Conservation (phyloP, 2,888 invertebrate species). For the Philaethria dido region DNA sequence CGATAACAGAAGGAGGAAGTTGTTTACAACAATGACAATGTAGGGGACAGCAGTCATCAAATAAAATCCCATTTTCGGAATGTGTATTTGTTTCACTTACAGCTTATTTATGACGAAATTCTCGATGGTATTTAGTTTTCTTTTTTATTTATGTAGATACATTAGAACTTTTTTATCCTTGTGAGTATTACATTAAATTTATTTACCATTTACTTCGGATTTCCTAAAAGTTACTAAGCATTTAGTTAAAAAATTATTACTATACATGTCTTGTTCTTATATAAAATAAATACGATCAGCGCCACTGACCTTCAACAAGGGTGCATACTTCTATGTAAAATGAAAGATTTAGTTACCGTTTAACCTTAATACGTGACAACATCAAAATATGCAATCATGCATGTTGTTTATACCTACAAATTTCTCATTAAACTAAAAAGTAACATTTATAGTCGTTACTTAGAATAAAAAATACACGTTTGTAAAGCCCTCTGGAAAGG, state of each 20-base stretch:
- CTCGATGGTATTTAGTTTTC: no score
- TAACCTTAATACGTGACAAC: not conserved
- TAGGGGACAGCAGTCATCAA: not conserved
- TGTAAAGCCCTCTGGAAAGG: conserved; percentile 1
- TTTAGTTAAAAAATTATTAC: no score
- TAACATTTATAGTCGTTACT: conserved; percentile 6
- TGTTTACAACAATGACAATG: not conserved
- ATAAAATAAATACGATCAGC: not conserved
- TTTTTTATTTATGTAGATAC: no score
- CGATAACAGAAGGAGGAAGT: not conserved
- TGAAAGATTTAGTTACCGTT: not conserved
- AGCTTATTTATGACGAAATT: no score
- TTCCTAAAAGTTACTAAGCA: no score
- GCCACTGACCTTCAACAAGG: not conserved
- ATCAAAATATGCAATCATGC: not conserved
- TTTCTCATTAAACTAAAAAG: not conserved
- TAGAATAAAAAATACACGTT: conserved; percentile 11
- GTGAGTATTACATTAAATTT: no score
- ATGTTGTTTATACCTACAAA: not conserved
- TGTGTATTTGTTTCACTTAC: no score
- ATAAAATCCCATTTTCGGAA: not conserved
- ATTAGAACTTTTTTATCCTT: no score
- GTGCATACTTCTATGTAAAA: not conserved
- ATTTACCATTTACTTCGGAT: no score
- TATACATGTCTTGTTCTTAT: no score